Base-by-base conservation (phyloP, 2,797 vertebrate species). In the Malacoctenus gilli region DNA sequence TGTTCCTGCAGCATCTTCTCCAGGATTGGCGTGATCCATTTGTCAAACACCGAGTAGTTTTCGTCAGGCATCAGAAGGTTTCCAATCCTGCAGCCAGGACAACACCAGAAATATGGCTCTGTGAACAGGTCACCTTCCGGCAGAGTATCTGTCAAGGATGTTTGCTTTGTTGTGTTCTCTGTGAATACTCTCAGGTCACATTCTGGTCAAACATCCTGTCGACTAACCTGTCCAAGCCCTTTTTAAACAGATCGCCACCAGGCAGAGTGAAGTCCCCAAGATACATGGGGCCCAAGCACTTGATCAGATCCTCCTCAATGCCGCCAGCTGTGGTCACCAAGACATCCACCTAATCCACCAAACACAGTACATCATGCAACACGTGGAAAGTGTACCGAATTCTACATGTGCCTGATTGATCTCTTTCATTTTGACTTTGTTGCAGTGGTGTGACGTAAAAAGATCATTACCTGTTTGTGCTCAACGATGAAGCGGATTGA, bases 171-270 rank as follows among this genome's bases (percentile, higher is more conserved):
- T n/a, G n/a, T n/a, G n/a, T n/a, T n/a, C n/a, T n/a, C n/a, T n/a
- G n/a, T n/a, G n/a, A n/a, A n/a, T n/a, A n/a, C n/a, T n/a, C n/a
- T n/a, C n/a, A n/a, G n/a, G n/a, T n/a, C n/a, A n/a, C n/a, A n/a
- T n/a, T n/a, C n/a, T n/a, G n/a, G n/a, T n/a, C n/a, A n/a, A n/a
- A n/a, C n/a, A n/a, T n/a, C n/a, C n/a, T n/a, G n/a, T n/a, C n/a
- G n/a, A n/a, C n/a, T n/a, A n/a, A 95, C 95, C 95, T 93, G 88
- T 97, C 97, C 59, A 97, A 94, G 55, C 95, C 95, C n/a, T n/a
- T 6, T 63, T 92, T 66, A 87, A 80, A 2, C 95, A 90, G 32
- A 96, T 91, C 6, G 95, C 94, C 78, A 6, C 95, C 95, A 22
- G 77, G 63, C 51, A 96, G 78, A 59, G 78, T 91, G 74, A 97